A percentile compares a stretch with the other conserved stretches of the same genome.
Conservation (phyloP, 2,797 vertebrate species). For the Fistularia commersonii region DNA sequence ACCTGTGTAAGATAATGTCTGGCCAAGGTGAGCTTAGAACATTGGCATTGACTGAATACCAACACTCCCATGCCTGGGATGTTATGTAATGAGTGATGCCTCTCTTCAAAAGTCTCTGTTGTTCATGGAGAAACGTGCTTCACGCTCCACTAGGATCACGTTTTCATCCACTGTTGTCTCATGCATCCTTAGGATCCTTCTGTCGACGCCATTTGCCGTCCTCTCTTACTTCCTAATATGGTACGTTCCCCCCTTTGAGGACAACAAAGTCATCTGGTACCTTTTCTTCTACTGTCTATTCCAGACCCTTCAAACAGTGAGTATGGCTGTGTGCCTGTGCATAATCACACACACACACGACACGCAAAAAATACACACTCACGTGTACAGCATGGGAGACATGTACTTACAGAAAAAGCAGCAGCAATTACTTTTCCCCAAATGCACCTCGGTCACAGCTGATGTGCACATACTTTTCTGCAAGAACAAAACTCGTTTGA, state of each 20-base stretch:
- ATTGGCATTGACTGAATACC: slow-evolving; percentile 12
- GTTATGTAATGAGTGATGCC: slow-evolving; percentile 30
- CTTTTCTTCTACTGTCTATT: slow-evolving; percentile 96
- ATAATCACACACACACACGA: background rate
- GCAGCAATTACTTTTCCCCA: no score
- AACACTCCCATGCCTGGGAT: background rate
- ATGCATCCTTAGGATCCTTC: slow-evolving; percentile 80
- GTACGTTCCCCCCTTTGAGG: slow-evolving; percentile 88
- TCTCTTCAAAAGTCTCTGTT: slow-evolving; percentile 11
- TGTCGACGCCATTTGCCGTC: slow-evolving; percentile 90
- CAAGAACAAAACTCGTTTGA: no score
- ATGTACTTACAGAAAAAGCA: no score
- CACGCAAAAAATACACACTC: background rate
- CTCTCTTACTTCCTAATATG: slow-evolving; percentile 90
- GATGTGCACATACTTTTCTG: no score
- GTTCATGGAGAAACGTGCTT: slow-evolving; percentile 13
- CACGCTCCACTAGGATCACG: slow-evolving; percentile 16
- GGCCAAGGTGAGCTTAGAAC: background rate
- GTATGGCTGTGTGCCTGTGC: slow-evolving; percentile 39
- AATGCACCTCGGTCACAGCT: no score
- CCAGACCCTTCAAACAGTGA: slow-evolving; percentile 93
- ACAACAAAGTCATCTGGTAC: slow-evolving; percentile 88
- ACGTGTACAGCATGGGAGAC: no score
- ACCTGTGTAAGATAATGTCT: no score
- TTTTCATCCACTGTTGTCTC: slow-evolving; percentile 26